Evolutionary conservation across 1,140 invertebrate genomes (phyloP).

Genomic region (Drosophila ironensis): DNA sequence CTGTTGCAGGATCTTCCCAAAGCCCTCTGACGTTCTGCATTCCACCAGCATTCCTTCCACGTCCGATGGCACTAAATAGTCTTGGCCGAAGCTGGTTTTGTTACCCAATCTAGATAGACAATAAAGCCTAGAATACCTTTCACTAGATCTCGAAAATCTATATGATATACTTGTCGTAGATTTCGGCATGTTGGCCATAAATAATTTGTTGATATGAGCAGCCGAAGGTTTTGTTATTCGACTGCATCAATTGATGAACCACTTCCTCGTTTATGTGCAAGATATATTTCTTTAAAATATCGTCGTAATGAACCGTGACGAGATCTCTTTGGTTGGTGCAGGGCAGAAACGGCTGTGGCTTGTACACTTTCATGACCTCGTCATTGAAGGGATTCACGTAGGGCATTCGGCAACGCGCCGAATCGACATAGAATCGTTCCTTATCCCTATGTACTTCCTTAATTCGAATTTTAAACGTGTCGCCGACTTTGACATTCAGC

Average conservation of each 20-base stretch:
- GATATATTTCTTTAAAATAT: slow-evolving; percentile 23
- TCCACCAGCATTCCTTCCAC: slow-evolving; percentile 45
- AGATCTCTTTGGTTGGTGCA: slow-evolving; percentile 52
- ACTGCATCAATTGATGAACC: slow-evolving; percentile 6
- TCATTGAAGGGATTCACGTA: slow-evolving; percentile 41
- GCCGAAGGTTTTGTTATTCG: background rate
- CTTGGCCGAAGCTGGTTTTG: slow-evolving; percentile 19
- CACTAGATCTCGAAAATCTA: too few species aligned
- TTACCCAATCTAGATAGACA: background rate
- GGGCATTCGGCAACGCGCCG: slow-evolving; percentile 34
- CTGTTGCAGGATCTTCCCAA: slow-evolving; percentile 19
- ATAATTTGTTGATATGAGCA: slow-evolving; percentile 46
- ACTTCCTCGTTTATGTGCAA: slow-evolving; percentile 32
- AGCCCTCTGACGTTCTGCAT: slow-evolving; percentile 5
- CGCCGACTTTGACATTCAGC: too few species aligned
- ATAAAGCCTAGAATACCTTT: too few species aligned
- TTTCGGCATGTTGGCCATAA: slow-evolving; percentile 15
- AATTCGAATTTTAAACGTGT: too few species aligned
- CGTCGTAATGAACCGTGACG: slow-evolving; percentile 18
- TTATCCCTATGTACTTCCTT: background rate
- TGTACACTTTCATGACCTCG: slow-evolving; percentile 29
- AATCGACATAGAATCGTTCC: slow-evolving; percentile 29
- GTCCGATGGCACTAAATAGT: slow-evolving; percentile 34
- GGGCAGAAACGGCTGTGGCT: slow-evolving; percentile 27
- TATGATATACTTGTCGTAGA: slow-evolving; percentile 37